A percentile compares a stretch with the other conserved stretches of the same genome.
phyloP scores from a whole-genome alignment of 2,888 invertebrate species.

The Hybos culiciformis region DNA sequence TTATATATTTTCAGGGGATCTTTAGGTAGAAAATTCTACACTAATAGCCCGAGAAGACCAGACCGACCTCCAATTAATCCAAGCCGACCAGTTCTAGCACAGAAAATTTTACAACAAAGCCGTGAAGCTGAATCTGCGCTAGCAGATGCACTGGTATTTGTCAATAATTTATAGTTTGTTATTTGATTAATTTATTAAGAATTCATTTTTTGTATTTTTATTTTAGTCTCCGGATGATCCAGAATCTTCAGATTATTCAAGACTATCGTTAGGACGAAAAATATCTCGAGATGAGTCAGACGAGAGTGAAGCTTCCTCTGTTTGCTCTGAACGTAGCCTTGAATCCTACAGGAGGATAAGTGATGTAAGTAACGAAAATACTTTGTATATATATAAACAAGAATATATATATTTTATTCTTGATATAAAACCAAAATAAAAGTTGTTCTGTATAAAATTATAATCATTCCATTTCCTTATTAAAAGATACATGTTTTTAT shows the following conservation, averaged over 20 bases:
- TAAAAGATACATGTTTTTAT: conserved; percentile 6
- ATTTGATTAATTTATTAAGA: conserved; percentile 1
- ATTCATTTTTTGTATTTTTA: conserved; percentile 11
- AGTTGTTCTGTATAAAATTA: conserved; percentile 8
- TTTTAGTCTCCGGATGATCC: conserved; percentile 41
- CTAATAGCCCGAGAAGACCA: conserved; percentile 30
- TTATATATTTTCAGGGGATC: conserved; percentile 14
- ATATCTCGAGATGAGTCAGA: conserved; percentile 60
- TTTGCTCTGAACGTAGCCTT: conserved; percentile 82
- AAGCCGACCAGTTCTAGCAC: conserved; percentile 51
- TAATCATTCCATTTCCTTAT: conserved; percentile 7
- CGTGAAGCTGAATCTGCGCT: conserved; percentile 76
- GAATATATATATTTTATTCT: conserved; percentile 24
- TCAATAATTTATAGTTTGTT: not conserved
- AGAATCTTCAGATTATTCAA: conserved; percentile 25
- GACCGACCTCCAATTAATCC: conserved; percentile 43
- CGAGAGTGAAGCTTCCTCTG: conserved; percentile 89
- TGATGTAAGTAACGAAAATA: conserved; percentile 49
- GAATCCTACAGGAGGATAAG: conserved; percentile 67
- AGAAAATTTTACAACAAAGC: conserved; percentile 72
- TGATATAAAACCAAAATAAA: too few relatives aligned
- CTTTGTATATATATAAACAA: conserved; percentile 6
- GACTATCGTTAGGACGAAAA: conserved; percentile 37
- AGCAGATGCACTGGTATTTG: conserved; percentile 50
- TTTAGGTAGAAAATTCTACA: conserved; percentile 12